These are phyloP conservation scores for Daubentonia madagascariensis DNA, from an alignment of 2,113 vertebrate species.

Conservation along the genomic window DNA sequence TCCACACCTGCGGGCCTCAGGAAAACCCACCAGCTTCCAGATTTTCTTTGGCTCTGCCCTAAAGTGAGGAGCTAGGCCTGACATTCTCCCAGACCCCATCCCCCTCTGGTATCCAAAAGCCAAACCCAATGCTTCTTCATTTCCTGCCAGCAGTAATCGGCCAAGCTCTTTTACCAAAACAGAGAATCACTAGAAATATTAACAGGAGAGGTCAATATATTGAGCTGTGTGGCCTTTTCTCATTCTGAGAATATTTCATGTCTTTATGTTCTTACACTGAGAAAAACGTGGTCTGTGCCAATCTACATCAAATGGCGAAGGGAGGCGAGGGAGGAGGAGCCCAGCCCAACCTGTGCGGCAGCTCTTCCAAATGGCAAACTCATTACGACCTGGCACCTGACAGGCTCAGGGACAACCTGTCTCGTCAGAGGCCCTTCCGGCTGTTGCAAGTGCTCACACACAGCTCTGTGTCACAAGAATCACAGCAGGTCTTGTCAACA, in stretches of 20 bases:
- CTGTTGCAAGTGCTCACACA: not conserved
- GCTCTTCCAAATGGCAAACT: slow-evolving; percentile 57
- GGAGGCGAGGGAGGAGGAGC: not conserved
- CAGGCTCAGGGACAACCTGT: not conserved
- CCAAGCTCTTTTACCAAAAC: not conserved
- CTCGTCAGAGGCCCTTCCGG: not conserved
- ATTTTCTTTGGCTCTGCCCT: not conserved
- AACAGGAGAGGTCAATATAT: not conserved
- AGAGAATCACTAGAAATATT: not conserved
- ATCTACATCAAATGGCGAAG: not conserved
- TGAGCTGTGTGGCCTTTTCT: slow-evolving; percentile 28
- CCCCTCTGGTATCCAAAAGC: not conserved
- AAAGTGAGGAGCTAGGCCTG: not conserved
- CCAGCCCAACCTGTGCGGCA: not conserved
- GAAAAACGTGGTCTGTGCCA: not conserved
- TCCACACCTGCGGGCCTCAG: not conserved
- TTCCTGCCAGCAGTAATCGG: not conserved
- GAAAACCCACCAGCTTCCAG: not conserved
- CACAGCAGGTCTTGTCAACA: not conserved
- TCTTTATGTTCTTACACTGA: slow-evolving; percentile 28
- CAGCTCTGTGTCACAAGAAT: not conserved
- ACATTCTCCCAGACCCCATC: not conserved
- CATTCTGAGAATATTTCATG: not conserved
- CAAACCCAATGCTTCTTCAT: not conserved
- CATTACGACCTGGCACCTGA: not conserved